A percentile compares a stretch with the other conserved stretches of the same genome.
These are phyloP conservation scores for Lasioglossum albipes DNA, from an alignment of 1,140 invertebrate species.

Conservation along the genomic window DNA sequence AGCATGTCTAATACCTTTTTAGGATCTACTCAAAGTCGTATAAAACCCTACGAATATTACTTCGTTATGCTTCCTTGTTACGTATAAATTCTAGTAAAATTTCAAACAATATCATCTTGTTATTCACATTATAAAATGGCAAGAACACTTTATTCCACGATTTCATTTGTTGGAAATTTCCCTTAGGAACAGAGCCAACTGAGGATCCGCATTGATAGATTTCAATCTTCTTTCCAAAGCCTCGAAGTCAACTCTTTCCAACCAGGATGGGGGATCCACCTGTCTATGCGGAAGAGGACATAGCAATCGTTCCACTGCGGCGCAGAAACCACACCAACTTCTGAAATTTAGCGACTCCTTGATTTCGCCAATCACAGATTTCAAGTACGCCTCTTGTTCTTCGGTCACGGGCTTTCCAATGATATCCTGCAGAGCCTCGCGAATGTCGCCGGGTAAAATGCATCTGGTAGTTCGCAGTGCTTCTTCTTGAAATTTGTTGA, in stretches of 20 bases:
- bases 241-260: conserved; percentile 74
- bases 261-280: conserved; percentile 79
- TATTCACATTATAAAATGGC: too few species aligned
- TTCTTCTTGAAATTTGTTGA: conserved; percentile 79
- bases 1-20: too few species aligned
- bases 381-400: conserved; percentile 78
- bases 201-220: conserved; percentile 43
- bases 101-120: too few species aligned
- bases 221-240: conserved; percentile 69
- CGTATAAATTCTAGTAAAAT: too few species aligned
- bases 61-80: too few species aligned
- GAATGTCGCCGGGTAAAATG: conserved; percentile 76
- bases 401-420: conserved; percentile 82
- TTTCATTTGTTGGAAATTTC: conserved; percentile 69
- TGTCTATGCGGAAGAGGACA: conserved; percentile 78
- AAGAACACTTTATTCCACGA: too few species aligned
- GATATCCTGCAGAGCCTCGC: conserved; percentile 82
- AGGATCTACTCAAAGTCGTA: too few species aligned
- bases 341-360: conserved; percentile 82
- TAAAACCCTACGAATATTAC: too few species aligned
- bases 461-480: conserved; percentile 68
- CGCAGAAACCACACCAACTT: conserved; percentile 85
- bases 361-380: conserved; percentile 78
- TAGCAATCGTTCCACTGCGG: conserved; percentile 83
- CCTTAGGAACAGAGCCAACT: conserved; percentile 65